Conservation (phyloP, 2,888 invertebrate genomes). For the Metalampra italica region DNA sequence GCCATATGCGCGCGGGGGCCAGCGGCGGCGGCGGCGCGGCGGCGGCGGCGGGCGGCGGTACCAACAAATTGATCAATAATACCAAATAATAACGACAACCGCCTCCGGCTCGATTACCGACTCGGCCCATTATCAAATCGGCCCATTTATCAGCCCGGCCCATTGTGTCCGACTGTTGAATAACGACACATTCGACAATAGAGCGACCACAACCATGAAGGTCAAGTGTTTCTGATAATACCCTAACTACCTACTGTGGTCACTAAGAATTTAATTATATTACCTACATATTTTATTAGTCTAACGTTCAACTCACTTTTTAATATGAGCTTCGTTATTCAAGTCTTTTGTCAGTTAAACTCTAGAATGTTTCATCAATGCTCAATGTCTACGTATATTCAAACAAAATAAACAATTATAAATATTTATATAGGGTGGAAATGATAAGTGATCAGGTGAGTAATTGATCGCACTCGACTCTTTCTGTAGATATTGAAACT, state of each 20-base stretch:
- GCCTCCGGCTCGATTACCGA: slow-evolving; percentile 34
- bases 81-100: slow-evolving; percentile 37
- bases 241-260: not conserved
- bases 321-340: too few species aligned
- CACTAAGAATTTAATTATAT: not conserved
- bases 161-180: slow-evolving; percentile 30
- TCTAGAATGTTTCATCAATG: too few species aligned
- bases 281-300: not conserved
- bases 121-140: slow-evolving; percentile 32
- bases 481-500: too few species aligned
- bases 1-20: slow-evolving; percentile 52
- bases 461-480: too few species aligned
- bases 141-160: slow-evolving; percentile 32
- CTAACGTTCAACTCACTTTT: too few species aligned
- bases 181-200: slow-evolving; percentile 32
- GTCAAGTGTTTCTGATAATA: slow-evolving; percentile 11
- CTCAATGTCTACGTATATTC: too few species aligned
- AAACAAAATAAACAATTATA: too few species aligned
- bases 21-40: slow-evolving; percentile 38
- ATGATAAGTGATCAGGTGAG: too few species aligned
- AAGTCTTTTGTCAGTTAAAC: too few species aligned
- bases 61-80: slow-evolving; percentile 29
- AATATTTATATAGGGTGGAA: too few species aligned
- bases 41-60: slow-evolving; percentile 31
- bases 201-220: slow-evolving; percentile 22